These are phyloP conservation scores for Odontocolon sp. DNA, from an alignment of 2,888 invertebrate species.

Conservation along the genomic window DNA sequence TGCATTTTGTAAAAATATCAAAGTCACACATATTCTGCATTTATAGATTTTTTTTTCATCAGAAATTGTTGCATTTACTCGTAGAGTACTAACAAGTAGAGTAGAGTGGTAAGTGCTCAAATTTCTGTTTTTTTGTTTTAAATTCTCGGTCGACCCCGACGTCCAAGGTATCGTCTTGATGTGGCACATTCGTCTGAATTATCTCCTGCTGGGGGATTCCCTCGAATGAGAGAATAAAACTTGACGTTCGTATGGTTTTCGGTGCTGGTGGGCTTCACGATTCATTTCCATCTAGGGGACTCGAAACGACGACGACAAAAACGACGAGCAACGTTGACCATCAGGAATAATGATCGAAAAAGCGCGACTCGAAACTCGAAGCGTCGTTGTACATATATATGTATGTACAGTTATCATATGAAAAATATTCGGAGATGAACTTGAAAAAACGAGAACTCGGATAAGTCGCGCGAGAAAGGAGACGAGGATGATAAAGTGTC, in stretches of 20 bases:
- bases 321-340: background rate
- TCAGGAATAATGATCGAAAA: slow-evolving; percentile 27
- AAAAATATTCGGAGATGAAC: background rate
- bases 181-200: slow-evolving; percentile 40
- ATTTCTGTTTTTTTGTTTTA: slow-evolving; percentile 47
- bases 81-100: background rate
- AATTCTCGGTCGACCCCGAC: slow-evolving; percentile 19
- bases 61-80: no score
- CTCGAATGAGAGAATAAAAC: slow-evolving; percentile 52
- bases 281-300: slow-evolving; percentile 18
- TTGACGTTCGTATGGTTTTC: slow-evolving; percentile 48
- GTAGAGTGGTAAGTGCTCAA: slow-evolving; percentile 30
- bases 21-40: no score
- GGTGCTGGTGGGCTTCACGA: slow-evolving; percentile 51
- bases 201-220: slow-evolving; percentile 54
- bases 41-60: no score
- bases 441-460: background rate
- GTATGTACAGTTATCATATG: slow-evolving; percentile 6
- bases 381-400: background rate
- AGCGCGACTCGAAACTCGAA: slow-evolving; percentile 37
- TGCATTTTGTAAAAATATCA: no score
- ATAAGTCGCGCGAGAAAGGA: slow-evolving; percentile 1
- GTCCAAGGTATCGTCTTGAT: background rate
- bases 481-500: slow-evolving; percentile 35
- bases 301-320: slow-evolving; percentile 2